phyloP scores from a whole-genome alignment of 1,140 invertebrate species.

The Vanessa tameamea region DNA sequence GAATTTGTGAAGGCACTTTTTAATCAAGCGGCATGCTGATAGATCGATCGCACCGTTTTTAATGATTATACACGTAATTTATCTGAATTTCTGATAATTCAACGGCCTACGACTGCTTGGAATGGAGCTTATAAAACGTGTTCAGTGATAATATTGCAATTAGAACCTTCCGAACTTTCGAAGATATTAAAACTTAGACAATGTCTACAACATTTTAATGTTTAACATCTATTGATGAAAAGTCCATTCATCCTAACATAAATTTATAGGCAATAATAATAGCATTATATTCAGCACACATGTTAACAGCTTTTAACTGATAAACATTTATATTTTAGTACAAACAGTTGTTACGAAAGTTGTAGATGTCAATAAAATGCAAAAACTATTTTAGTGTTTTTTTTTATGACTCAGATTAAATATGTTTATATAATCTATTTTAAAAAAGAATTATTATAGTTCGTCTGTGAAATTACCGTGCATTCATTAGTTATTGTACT shows the following conservation, averaged over 20 bases:
- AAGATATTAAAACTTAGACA: conserved; percentile 42
- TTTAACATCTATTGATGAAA: conserved; percentile 46
- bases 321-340: conserved; percentile 80
- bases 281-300: conserved; percentile 64
- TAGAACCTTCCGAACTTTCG: conserved; percentile 42
- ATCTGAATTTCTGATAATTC: conserved; percentile 26
- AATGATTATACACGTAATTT: conserved; percentile 25
- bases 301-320: conserved; percentile 77
- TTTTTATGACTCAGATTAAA: not conserved
- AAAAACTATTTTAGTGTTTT: conserved; percentile 11
- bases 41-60: conserved; percentile 34
- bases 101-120: conserved; percentile 37
- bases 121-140: conserved; percentile 51
- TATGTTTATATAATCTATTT: no score
- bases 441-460: no score
- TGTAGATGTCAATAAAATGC: conserved; percentile 78
- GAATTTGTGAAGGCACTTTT: conserved; percentile 54
- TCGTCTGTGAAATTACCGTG: no score
- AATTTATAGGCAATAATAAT: conserved; percentile 60
- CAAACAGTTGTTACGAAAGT: conserved; percentile 78
- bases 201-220: conserved; percentile 49
- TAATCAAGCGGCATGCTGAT: conserved; percentile 49
- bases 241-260: conserved; percentile 66
- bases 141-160: conserved; percentile 52
- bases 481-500: no score